Evolutionary conservation across 2,888 invertebrate genomes (phyloP).

Genomic region (Drosophila differens): DNA sequence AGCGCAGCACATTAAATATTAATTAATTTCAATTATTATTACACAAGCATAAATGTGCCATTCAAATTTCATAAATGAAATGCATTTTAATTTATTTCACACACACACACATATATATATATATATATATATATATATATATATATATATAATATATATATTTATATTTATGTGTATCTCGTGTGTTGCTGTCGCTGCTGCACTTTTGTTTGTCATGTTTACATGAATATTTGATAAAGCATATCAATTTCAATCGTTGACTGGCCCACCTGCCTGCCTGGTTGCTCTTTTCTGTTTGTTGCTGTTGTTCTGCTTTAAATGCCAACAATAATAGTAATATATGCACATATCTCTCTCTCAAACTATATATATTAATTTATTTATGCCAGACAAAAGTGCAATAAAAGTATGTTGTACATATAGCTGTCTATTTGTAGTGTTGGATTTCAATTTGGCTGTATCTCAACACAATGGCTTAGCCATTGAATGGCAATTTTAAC

Average conservation of each 20-base stretch:
- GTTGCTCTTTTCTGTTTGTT: slow-evolving; percentile 3
- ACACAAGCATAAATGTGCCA: background rate
- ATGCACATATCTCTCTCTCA: background rate
- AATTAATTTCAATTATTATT: slow-evolving; percentile 75
- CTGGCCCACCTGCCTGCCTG: slow-evolving; percentile 2
- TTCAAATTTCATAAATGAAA: slow-evolving; percentile 76
- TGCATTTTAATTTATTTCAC: slow-evolving; percentile 77
- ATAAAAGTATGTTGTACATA: background rate
- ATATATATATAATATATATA: background rate
- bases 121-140: slow-evolving; percentile 6
- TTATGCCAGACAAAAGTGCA: slow-evolving; percentile 41
- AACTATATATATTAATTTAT: slow-evolving; percentile 42
- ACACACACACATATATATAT: slow-evolving; percentile 18
- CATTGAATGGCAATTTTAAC: slow-evolving; percentile 5
- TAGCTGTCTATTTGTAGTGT: background rate
- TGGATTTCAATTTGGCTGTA: background rate
- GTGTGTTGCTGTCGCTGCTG: slow-evolving; percentile 3
- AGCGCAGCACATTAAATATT: slow-evolving; percentile 71
- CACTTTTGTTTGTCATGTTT: slow-evolving; percentile 70
- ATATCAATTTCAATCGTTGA: slow-evolving; percentile 68
- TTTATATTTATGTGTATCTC: slow-evolving; percentile 5
- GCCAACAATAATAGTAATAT: slow-evolving; percentile 45
- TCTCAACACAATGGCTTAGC: slow-evolving; percentile 7
- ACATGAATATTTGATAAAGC: slow-evolving; percentile 77
- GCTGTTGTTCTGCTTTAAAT: slow-evolving; percentile 35